These are phyloP conservation scores for Megalopta genalis DNA, from an alignment of 1,140 invertebrate species.

Conservation along the genomic window DNA sequence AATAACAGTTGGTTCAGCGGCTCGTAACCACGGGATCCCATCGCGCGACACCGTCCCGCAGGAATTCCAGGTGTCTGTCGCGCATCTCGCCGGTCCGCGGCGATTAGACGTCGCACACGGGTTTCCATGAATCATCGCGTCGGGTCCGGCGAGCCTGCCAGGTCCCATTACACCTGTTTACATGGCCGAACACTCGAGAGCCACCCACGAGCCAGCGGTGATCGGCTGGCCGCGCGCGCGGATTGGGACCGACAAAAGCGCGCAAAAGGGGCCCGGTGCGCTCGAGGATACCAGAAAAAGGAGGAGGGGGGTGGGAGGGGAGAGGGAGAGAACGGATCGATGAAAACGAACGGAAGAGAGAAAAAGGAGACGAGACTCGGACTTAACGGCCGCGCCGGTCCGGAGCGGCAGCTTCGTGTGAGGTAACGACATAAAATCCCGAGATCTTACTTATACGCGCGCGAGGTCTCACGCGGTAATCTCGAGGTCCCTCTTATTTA, in stretches of 20 bases:
- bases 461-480: constrained; percentile 61
- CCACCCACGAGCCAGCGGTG: constrained; percentile 54
- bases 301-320: neutral
- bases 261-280: neutral
- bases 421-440: constrained; percentile 73
- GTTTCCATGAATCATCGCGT: constrained; percentile 49
- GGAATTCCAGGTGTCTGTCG: constrained; percentile 25
- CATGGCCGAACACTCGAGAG: constrained; percentile 46
- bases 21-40: neutral
- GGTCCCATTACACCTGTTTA: constrained; percentile 63
- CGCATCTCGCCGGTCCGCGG: neutral
- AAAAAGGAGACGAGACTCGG: constrained; percentile 18
- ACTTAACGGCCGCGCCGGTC: constrained; percentile 51
- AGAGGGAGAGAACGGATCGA: neutral
- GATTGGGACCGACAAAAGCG: constrained; percentile 17
- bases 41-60: neutral
- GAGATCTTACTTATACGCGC: constrained; percentile 69
- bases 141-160: constrained; percentile 19
- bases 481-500: constrained; percentile 62
- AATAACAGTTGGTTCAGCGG: neutral
- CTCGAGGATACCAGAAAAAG: constrained; percentile 20
- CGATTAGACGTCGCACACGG: constrained; percentile 41
- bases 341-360: constrained; percentile 3
- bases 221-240: constrained; percentile 12
- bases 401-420: constrained; percentile 65